Evolutionary conservation across 2,113 vertebrate species (phyloP).

Genomic region (Numenius arquata): DNA sequence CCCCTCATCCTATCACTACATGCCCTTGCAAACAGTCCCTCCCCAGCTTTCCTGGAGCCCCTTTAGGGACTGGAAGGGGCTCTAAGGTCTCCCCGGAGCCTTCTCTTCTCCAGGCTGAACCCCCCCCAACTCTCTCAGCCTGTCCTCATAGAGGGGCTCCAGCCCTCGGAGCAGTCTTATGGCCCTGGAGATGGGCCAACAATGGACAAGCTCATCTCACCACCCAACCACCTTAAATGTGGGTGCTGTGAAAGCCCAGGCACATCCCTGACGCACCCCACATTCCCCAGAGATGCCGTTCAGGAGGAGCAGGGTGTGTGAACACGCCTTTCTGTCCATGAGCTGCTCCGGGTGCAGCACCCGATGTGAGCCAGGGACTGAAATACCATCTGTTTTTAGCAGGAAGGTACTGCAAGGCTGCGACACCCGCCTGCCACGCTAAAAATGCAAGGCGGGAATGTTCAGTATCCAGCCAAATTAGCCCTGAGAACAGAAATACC

Average conservation of each 20-base stretch:
- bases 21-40: too few relatives aligned
- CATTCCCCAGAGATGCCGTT: not conserved
- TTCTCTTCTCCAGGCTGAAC: too few relatives aligned
- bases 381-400: constrained; percentile 2
- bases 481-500: not conserved
- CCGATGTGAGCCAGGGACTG: not conserved
- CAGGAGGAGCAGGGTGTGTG: not conserved
- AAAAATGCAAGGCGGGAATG: not conserved
- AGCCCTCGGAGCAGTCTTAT: too few relatives aligned
- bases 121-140: too few relatives aligned
- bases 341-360: not conserved
- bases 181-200: too few relatives aligned
- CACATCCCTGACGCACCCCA: rapidly evolving
- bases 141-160: too few relatives aligned
- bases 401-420: not conserved
- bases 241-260: rapidly evolving
- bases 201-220: not conserved
- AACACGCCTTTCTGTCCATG: rapidly evolving
- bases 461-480: not conserved
- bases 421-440: not conserved
- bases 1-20: too few relatives aligned
- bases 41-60: too few relatives aligned
- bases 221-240: rapidly evolving
- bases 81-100: too few relatives aligned
- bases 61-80: too few relatives aligned